Conservation (phyloP, 2,888 invertebrate species). For the Rhagonycha fulva region DNA sequence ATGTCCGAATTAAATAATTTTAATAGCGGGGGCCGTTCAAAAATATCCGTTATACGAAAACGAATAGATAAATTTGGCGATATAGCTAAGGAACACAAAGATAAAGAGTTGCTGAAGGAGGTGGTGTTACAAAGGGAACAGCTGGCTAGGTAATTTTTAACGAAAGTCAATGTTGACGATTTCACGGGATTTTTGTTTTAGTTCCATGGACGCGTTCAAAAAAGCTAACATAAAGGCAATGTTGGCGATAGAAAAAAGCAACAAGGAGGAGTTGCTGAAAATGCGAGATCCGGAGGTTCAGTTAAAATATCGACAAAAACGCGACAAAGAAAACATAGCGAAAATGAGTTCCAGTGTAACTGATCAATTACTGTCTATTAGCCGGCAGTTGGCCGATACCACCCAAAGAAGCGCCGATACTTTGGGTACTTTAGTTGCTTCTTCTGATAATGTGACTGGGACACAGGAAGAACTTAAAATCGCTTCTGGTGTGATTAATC, state of each 20-base stretch:
- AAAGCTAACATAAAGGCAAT: slow-evolving; percentile 80
- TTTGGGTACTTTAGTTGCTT: slow-evolving; percentile 74
- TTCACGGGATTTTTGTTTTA: slow-evolving; percentile 43
- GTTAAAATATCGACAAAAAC: slow-evolving; percentile 66
- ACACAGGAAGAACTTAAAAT: slow-evolving; percentile 82
- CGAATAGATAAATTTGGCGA: slow-evolving; percentile 72
- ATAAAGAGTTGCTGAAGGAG: slow-evolving; percentile 65
- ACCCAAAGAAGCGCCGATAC: slow-evolving; percentile 86
- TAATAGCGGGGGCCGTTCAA: slow-evolving; percentile 75
- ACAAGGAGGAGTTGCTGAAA: slow-evolving; percentile 71
- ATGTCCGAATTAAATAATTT: slow-evolving; percentile 71
- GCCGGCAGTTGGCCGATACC: slow-evolving; percentile 84
- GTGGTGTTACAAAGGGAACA: slow-evolving; percentile 72
- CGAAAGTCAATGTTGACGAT: not conserved
- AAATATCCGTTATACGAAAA: slow-evolving; percentile 68
- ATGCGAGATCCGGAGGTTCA: slow-evolving; percentile 59
- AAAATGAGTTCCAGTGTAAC: slow-evolving; percentile 80
- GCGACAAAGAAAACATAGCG: slow-evolving; percentile 67
- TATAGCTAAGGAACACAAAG: slow-evolving; percentile 68
- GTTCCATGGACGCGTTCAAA: slow-evolving; percentile 75
- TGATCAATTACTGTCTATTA: slow-evolving; percentile 82
- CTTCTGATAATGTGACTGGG: slow-evolving; percentile 70
- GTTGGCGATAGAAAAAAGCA: slow-evolving; percentile 76
- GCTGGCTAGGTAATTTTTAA: slow-evolving; percentile 61
- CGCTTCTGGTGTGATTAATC: slow-evolving; percentile 85